phyloP scores from a whole-genome alignment of 2,888 invertebrate species.

The Rhabditophanes sp. region DNA sequence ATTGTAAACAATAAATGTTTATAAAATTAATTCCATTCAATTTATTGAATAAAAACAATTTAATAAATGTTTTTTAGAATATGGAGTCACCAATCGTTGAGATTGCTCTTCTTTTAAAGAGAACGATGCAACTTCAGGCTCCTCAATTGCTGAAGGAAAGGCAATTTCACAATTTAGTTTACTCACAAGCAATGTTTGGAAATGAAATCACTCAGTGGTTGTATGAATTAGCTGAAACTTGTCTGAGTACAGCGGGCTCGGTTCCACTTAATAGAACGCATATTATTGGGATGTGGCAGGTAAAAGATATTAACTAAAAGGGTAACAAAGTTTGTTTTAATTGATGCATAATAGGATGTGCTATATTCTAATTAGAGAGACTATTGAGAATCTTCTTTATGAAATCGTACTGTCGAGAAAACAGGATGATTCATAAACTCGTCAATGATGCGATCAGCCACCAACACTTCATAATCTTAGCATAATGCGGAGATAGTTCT shows the following conservation, averaged over 20 bases:
- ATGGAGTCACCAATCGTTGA: slow-evolving; percentile 20
- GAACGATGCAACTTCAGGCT: slow-evolving; percentile 18
- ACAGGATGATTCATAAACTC: no score
- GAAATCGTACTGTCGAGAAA: no score
- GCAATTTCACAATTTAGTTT: slow-evolving; percentile 13
- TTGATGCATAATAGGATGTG: no score
- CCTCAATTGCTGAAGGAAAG: slow-evolving; percentile 18
- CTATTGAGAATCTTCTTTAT: no score
- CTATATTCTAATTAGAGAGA: no score
- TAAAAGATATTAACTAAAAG: no score
- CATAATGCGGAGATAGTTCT: no score
- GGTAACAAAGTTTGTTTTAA: no score
- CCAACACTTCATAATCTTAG: no score
- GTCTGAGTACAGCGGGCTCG: slow-evolving; percentile 5
- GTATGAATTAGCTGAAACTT: slow-evolving; percentile 49
- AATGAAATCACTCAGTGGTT: slow-evolving; percentile 68
- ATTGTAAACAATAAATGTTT: no score
- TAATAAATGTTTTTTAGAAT: slow-evolving; percentile 11
- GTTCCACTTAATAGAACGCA: slow-evolving; percentile 11
- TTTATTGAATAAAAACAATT: slow-evolving; percentile 1
- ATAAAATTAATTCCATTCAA: not conserved
- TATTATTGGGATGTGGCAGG: slow-evolving; percentile 63
- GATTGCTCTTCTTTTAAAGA: slow-evolving; percentile 16
- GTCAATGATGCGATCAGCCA: no score
- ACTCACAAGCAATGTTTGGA: slow-evolving; percentile 57